Base-by-base conservation (phyloP, 1,140 invertebrate species). In the Episyrphus balteatus region DNA sequence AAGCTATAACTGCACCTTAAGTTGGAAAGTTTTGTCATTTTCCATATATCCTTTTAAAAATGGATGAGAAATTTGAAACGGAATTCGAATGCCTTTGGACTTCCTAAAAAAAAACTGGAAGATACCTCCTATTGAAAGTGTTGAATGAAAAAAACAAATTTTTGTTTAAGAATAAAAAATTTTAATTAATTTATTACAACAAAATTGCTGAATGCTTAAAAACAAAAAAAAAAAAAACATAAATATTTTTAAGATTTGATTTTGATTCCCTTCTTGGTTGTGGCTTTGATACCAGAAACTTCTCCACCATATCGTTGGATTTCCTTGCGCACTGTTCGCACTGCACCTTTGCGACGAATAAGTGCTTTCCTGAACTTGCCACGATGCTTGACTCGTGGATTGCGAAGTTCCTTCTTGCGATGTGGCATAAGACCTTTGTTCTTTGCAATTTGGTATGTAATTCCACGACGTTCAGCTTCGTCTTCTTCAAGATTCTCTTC, bases 401-500 rank as follows among this genome's bases (percentile, higher is more conserved):
- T 97, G 52, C 88, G 77, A 55, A 83, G 77, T 62, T 93, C 90
- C 63, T 93, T 95, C 62, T 88, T 93, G 48, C 89, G 79, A 52
- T 83, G 75, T 11, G 91, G 88, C 34, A 84, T 93, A 2, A 97
- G 73, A 34, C 92, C 92, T 71, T 92, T 95, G 60, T 98, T 98
- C 69, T 96, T 96, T 9, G 85, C 81, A 58, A 96, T 96, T 77
- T 93, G 77, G 66, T 92, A 92, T 14, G 86, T 94, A 53, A 96
- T 94, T 43, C 78, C 78, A 58, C 92, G 74, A 60, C 89, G 92
- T 37, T 58, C 49, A 36, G 55, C 48, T 36, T 59, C 53, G 37
- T 64, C 57, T 6, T 55, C 51, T 42, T 60, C 57, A 37, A 71
- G 52, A 48, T 50, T 62, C 47, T 72, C 47, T n/a, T 56, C 47